Conservation (phyloP, 2,113 vertebrate genomes). For the Corythaeola cristata region DNA sequence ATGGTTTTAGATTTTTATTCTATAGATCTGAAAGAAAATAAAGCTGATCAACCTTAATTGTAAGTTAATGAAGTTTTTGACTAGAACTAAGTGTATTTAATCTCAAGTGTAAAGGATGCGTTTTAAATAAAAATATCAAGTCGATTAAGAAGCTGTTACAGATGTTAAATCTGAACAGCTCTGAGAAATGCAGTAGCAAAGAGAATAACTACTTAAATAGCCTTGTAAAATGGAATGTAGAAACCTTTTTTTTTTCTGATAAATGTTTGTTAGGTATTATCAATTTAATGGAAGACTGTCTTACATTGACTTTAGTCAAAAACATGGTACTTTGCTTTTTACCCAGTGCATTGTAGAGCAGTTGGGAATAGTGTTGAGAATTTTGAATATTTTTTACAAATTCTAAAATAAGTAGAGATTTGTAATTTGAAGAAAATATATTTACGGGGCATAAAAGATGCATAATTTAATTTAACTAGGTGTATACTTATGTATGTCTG, state of each 20-base stretch:
- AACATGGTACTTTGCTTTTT: neutral
- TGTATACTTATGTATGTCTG: neutral
- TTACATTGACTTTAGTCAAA: neutral
- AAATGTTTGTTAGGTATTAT: neutral
- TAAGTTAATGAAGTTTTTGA: neutral
- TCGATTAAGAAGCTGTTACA: neutral
- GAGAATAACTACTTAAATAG: neutral
- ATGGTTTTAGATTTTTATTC: neutral
- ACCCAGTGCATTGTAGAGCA: neutral
- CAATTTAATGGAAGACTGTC: neutral
- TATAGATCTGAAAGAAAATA: neutral
- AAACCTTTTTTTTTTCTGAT: neutral
- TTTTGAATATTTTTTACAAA: neutral
- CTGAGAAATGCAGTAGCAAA: neutral
- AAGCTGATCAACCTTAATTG: neutral
- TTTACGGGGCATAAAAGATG: neutral
- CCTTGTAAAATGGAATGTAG: neutral
- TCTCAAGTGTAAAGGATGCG: neutral
- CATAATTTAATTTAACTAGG: neutral
- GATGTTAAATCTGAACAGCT: neutral
- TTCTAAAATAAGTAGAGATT: neutral
- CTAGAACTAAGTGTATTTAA: neutral
- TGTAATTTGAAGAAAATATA: neutral
- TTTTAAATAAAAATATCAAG: neutral
- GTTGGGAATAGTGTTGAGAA: neutral